These are phyloP conservation scores for Ochropleura leucogaster DNA, from an alignment of 2,888 invertebrate species.

Conservation along the genomic window DNA sequence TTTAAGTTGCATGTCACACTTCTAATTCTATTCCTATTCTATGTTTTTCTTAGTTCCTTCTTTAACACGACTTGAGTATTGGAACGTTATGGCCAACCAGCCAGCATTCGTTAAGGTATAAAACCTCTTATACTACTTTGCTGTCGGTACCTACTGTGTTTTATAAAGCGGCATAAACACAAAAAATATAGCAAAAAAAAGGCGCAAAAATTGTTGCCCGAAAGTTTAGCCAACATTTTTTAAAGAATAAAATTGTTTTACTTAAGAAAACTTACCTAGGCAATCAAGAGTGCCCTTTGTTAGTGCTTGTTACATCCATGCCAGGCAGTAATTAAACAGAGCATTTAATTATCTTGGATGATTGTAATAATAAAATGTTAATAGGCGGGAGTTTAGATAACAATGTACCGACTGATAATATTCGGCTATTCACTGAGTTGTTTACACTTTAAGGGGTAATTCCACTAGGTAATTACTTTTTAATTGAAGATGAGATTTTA, in stretches of 20 bases:
- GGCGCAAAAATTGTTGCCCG: background rate
- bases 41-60: no score
- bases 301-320: background rate
- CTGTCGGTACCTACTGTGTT: background rate
- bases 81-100: no score
- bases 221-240: background rate
- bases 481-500: slow-evolving; percentile 45
- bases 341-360: slow-evolving; percentile 24
- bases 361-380: slow-evolving; percentile 49
- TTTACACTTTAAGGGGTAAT: slow-evolving; percentile 55
- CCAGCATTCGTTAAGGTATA: no score
- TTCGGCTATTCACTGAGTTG: slow-evolving; percentile 46
- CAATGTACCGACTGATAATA: slow-evolving; percentile 47
- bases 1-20: no score
- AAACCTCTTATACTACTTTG: background rate
- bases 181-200: background rate
- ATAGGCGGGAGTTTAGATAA: slow-evolving; percentile 43
- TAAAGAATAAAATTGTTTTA: background rate
- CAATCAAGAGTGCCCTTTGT: background rate
- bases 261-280: background rate
- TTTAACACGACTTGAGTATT: no score
- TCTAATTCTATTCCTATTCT: no score
- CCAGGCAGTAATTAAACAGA: slow-evolving; percentile 15
- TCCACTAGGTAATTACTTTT: slow-evolving; percentile 58
- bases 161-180: background rate